A percentile compares a stretch with the other conserved stretches of the same genome.
Evolutionary conservation across 2,888 invertebrate genomes (phyloP).

Genomic region (Ariolimax columbianus): DNA sequence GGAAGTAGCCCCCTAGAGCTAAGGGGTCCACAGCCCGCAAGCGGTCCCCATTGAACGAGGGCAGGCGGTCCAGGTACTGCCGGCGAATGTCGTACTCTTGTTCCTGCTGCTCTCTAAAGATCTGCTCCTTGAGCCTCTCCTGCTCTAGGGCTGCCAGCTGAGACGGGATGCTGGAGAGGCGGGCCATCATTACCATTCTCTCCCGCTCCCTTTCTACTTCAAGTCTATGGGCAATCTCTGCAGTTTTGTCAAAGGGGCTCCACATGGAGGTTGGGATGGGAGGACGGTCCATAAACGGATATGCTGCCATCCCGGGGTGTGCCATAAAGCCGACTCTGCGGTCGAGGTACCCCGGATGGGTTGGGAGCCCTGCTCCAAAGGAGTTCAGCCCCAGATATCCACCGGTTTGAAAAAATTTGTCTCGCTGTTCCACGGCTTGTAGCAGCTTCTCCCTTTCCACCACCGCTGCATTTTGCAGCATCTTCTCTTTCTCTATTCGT

Average conservation of each 20-base stretch:
- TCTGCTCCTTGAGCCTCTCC: conserved; percentile 66
- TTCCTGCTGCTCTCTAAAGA: conserved; percentile 56
- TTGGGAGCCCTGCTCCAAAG: conserved; percentile 38
- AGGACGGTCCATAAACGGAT: conserved; percentile 61
- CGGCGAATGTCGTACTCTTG: conserved; percentile 57
- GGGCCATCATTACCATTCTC: conserved; percentile 59
- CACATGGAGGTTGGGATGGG: conserved; percentile 60
- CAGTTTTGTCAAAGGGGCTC: conserved; percentile 69
- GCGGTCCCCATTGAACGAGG: conserved; percentile 55
- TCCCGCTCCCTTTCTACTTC: conserved; percentile 63
- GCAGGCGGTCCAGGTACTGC: conserved; percentile 66
- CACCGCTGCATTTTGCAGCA: conserved; percentile 36
- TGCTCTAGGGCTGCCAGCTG: conserved; percentile 62
- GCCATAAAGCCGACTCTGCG: conserved; percentile 59
- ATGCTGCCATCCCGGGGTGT: conserved; percentile 56
- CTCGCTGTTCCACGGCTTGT: conserved; percentile 45
- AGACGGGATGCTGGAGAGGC: conserved; percentile 57
- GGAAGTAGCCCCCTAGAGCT: conserved; percentile 55
- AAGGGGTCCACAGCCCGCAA: conserved; percentile 45
- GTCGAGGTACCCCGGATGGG: conserved; percentile 39
- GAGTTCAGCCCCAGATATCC: conserved; percentile 56
- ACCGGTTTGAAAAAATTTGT: conserved; percentile 44
- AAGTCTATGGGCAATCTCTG: conserved; percentile 61
- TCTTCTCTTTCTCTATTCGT: conserved; percentile 39
- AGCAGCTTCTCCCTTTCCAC: conserved; percentile 55